Evolutionary conservation across 2,113 vertebrate genomes (phyloP), one percentile per base, ranked within the genome.

Genomic region (Prochilodus magdalenae): DNA sequence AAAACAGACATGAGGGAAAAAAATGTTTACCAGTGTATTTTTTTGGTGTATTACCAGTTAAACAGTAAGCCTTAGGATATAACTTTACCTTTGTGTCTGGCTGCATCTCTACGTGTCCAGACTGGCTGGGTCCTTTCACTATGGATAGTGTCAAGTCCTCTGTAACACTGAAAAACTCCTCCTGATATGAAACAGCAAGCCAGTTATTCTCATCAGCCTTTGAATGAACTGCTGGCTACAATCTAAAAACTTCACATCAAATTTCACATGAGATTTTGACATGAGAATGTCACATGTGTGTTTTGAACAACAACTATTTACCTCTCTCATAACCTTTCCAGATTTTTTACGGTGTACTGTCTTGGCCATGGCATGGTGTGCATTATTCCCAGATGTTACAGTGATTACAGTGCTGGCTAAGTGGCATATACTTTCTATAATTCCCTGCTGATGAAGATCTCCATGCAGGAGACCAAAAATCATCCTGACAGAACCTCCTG

Each of bases 391-490:
- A 53, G 91, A 84, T 24, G 63, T 71, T 27, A 96, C 83, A 13
- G 88, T 85, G 77, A 96, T 87, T 44, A 94, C 86, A 5, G 91
- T 90, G 5, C 87, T 88, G 20, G 94, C 94, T 81, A 95, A 82
- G 55, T 92, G 89, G 73, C 90, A 87, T 49, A 98, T 4, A 8
- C 91, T 92, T 65, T 88, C 91, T 40, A 92, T 57, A 12, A 90
- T 88, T 0, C 94, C 94, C 1, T 84, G 91, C 14, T 90, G 90
- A 73, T 97, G 96, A 84, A 96, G 88, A 70, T 98, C 96, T 53
- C 87, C 84, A 27, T 98, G 96, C 6, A 98, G 89, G 14, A 98
- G 92, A 10, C 89, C 91, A 20, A 97, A 83, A 15, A 95, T 69
- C 55, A 87, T 83, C 84, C 83, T 90, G 26, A 95, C 91, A 74